A percentile compares a stretch with the other conserved stretches of the same genome.
phyloP scores from a whole-genome alignment of 1,140 invertebrate species.

The Latrodectus geometricus region DNA sequence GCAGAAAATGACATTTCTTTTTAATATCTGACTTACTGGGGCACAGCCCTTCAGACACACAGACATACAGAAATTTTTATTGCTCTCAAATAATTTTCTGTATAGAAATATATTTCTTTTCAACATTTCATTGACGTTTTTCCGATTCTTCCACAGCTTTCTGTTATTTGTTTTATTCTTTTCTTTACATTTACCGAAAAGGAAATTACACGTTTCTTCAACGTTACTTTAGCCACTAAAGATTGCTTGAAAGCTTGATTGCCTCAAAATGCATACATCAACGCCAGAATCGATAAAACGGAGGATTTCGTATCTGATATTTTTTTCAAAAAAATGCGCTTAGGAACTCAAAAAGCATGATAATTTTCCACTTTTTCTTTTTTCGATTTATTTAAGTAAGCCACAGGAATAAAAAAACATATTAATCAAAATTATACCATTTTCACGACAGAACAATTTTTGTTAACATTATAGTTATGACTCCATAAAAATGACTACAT shows the following conservation, averaged over 20 bases:
- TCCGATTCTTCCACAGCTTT: constrained; percentile 37
- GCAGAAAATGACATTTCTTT: no score
- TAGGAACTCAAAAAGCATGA: constrained; percentile 42
- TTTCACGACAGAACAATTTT: neutral
- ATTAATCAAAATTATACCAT: constrained; percentile 23
- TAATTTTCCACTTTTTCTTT: constrained; percentile 28
- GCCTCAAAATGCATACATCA: constrained; percentile 52
- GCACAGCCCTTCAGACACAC: no score
- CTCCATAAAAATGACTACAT: neutral
- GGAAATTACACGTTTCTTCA: constrained; percentile 52
- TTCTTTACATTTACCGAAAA: neutral
- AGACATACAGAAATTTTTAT: no score
- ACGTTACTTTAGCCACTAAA: constrained; percentile 52
- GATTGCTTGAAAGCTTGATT: constrained; percentile 59
- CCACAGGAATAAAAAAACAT: constrained; percentile 15
- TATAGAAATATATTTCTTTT: constrained; percentile 39
- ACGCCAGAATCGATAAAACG: constrained; percentile 45
- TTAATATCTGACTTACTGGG: no score
- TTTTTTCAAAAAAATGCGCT: constrained; percentile 10
- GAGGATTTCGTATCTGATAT: constrained; percentile 7
- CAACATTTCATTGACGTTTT: constrained; percentile 47
- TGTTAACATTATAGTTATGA: neutral
- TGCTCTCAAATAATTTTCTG: no score
- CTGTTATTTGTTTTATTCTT: neutral
- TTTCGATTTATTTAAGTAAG: constrained; percentile 2